Evolutionary conservation across 2,113 vertebrate species (phyloP).

Genomic region (Lophura nycthemera): DNA sequence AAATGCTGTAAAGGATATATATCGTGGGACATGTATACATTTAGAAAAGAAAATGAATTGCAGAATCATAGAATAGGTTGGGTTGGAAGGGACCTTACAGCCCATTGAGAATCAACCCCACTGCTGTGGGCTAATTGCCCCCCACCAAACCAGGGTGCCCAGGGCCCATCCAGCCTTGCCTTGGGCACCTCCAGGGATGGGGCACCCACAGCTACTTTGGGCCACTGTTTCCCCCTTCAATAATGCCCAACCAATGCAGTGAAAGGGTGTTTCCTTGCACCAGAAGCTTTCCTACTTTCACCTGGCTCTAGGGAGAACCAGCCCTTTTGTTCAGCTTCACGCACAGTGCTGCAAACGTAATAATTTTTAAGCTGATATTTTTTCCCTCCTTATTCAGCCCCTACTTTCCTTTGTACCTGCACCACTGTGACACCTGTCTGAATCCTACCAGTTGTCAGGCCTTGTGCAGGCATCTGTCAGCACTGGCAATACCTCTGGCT

Average conservation of each 20-base stretch:
- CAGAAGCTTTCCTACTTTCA: not conserved
- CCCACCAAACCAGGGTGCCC: not conserved
- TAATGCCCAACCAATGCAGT: not conserved
- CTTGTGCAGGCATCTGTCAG: not conserved
- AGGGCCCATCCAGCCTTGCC: not conserved
- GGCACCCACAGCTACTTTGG: not conserved
- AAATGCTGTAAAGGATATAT: conserved; percentile 69
- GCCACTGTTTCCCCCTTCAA: not conserved
- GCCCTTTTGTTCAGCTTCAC: not conserved
- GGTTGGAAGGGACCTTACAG: not conserved
- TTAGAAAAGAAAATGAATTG: not conserved
- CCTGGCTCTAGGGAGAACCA: not conserved
- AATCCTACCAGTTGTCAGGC: not conserved
- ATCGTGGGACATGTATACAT: conserved; percentile 44
- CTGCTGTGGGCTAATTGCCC: not conserved
- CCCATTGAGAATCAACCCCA: not conserved
- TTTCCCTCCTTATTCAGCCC: not conserved
- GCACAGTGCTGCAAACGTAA: not conserved
- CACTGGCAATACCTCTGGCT: not conserved
- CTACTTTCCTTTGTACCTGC: not conserved
- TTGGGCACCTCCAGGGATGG: not conserved
- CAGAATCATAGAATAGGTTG: not conserved
- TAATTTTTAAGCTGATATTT: not conserved
- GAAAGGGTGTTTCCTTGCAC: not conserved
- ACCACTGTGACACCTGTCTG: not conserved